phyloP scores from a whole-genome alignment of 2,797 vertebrate species.

The Arrhamphus sclerolepis region DNA sequence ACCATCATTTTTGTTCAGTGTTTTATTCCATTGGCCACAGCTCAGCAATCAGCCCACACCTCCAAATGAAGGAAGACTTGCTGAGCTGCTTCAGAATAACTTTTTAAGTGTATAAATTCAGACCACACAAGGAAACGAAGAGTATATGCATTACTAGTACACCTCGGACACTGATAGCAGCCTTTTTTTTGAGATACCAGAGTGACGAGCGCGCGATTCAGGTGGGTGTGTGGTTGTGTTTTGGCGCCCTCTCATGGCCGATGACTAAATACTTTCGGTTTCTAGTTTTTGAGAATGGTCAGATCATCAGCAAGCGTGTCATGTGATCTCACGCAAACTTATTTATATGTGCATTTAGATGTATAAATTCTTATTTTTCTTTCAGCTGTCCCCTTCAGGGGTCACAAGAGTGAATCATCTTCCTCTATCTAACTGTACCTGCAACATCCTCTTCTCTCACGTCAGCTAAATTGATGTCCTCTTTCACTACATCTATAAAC shows the following conservation, averaged over 20 bases:
- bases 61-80: slow-evolving; percentile 36
- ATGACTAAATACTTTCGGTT: not conserved
- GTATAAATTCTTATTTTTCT: too few species aligned
- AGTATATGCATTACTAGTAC: not conserved
- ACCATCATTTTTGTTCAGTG: slow-evolving; percentile 25
- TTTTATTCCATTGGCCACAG: slow-evolving; percentile 47
- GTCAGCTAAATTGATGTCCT: too few species aligned
- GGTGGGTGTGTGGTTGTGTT: not conserved
- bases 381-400: too few species aligned
- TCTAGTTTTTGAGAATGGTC: not conserved
- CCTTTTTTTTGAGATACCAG: not conserved
- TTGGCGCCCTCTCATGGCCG: slow-evolving; percentile 47
- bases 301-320: too few species aligned
- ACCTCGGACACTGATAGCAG: not conserved
- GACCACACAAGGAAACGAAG: accelerated
- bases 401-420: too few species aligned
- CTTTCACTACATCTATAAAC: too few species aligned
- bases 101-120: not conserved
- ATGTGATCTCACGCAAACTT: too few species aligned
- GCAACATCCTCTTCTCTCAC: too few species aligned
- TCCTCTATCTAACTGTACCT: too few species aligned
- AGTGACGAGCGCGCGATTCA: slow-evolving; percentile 5
- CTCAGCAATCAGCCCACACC: slow-evolving; percentile 12
- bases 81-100: not conserved
- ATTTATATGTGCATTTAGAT: too few species aligned